Base-by-base conservation (phyloP, 2,888 invertebrate genomes). In the Acholoe squamosa region DNA sequence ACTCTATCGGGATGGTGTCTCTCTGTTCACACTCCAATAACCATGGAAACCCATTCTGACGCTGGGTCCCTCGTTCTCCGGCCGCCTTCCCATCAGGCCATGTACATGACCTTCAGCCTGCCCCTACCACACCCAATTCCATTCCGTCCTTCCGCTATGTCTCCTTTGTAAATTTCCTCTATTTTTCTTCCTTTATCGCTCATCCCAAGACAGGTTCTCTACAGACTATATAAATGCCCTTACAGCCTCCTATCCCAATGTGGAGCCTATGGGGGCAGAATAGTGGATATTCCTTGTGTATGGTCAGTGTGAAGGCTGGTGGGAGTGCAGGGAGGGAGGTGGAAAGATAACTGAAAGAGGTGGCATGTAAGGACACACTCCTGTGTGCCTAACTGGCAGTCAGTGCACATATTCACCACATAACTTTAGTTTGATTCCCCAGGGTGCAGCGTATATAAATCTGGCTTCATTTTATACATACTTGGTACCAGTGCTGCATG, bases 131-230 rank as follows among this genome's bases (percentile, higher is more conserved):
- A n/a, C 22, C 19, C 61, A 61, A 61, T 61, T 61, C 61, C 61
- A 7, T 19, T 19, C 14, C 61, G 61, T 61, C 61, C 61, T n/a
- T n/a, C n/a, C 19, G 61, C n/a, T n/a, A 61, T 61, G 61, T 61
- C 19, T 61, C 61, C 61, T n/a, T 19, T 19, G 22, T n/a, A 61
- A 61, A n/a, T 61, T 19, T 61, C 61, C 61, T 61, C 43, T 61
- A 61, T 61, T 61, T 61, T 61, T n/a, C 61, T 61, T 61, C 61
- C 14, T 61, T 61, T 61, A 61, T 61, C 61, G 61, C 61, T 19
- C 61, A 61, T 19, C 61, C 61, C 61, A n/a, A 61, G 61, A n/a
- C 61, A 3, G 43, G 43, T 3, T 43, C 43, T 43, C 43, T 10
- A 7, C 43, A 43, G 43, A 43, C 43, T 43, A 43, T n/a, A n/a